Evolutionary conservation across 1,140 invertebrate species (phyloP), one percentile per base, ranked within the genome.

Genomic region (Nymphalis io): DNA sequence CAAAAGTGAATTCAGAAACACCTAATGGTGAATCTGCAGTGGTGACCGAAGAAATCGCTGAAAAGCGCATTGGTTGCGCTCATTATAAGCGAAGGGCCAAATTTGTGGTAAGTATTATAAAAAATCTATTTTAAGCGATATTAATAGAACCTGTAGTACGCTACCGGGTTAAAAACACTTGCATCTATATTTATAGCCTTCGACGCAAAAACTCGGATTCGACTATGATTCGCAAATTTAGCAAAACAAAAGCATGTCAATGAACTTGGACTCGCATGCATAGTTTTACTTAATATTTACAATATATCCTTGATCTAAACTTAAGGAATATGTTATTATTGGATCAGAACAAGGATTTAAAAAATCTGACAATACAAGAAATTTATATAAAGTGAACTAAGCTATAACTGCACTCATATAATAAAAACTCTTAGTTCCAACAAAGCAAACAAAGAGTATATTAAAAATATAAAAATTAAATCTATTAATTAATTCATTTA

Each of bases 61-160:
- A 89, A 80, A 93, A 93, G 86, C 85, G 90, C 21, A 88, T 93
- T 78, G 96, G 96, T 46, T 96, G 96, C 87, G 93, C 94, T 60
- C 96, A 96, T 90, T 96, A 96, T 74, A 96, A 96, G 81, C 93
- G 96, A 79, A 94, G 95, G 81, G 95, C 95, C 4, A 96, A 96
- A 92, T 96, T 96, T 92, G 95, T 96, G 89, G 96, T 96, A 92
- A 94, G 94, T 21, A 58, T 18, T 13, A 16, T 27, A 38, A 51
- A 18, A 58, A 62, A 18, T 62, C 51, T 55, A 55, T 55, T 55
- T 55, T 55, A 23, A 13, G 51, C 21, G 20, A 15, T 55, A n/a
- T 15, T 23, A n/a, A 15, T 23, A n/a, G 8, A n/a, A 21, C 23
- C 55, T 55, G 18, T 13, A 53, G n/a, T 20, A 27, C 23, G 65